These are phyloP conservation scores for Anastatus disparis DNA, from an alignment of 1,140 invertebrate genomes.

Conservation along the genomic window DNA sequence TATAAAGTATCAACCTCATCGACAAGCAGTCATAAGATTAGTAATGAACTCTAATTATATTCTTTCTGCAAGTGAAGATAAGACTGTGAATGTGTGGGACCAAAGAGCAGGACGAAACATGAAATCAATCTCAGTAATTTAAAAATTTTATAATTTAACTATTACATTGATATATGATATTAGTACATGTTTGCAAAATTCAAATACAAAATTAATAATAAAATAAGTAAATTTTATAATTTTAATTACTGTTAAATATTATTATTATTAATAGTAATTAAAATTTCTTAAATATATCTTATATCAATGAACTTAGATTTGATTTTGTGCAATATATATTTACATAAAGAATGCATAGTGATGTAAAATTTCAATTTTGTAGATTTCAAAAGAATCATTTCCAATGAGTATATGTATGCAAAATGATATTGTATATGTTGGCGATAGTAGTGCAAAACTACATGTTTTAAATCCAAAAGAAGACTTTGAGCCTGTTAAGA, in stretches of 20 bases:
- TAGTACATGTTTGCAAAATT: not conserved
- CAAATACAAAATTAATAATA: not conserved
- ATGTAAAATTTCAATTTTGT: not conserved
- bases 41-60: constrained; percentile 57
- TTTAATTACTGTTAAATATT: not conserved
- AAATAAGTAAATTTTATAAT: not conserved
- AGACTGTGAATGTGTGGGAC: constrained; percentile 59
- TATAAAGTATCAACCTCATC: constrained; percentile 52
- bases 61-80: constrained; percentile 61
- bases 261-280: not conserved
- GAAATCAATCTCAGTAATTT: constrained; percentile 52
- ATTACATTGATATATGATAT: not conserved
- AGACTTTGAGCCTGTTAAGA: constrained; percentile 53
- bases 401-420: constrained; percentile 58
- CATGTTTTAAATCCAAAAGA: constrained; percentile 57
- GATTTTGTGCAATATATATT: no score
- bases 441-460: constrained; percentile 54
- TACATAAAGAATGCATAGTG: no score
- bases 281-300: no score
- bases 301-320: not conserved
- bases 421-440: constrained; percentile 53
- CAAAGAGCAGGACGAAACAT: constrained; percentile 50
- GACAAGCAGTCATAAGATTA: constrained; percentile 54
- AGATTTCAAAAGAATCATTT: constrained; percentile 57
- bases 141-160: not conserved